These are phyloP conservation scores for Rhyzopertha dominica DNA, from an alignment of 1,140 invertebrate genomes.

Conservation along the genomic window DNA sequence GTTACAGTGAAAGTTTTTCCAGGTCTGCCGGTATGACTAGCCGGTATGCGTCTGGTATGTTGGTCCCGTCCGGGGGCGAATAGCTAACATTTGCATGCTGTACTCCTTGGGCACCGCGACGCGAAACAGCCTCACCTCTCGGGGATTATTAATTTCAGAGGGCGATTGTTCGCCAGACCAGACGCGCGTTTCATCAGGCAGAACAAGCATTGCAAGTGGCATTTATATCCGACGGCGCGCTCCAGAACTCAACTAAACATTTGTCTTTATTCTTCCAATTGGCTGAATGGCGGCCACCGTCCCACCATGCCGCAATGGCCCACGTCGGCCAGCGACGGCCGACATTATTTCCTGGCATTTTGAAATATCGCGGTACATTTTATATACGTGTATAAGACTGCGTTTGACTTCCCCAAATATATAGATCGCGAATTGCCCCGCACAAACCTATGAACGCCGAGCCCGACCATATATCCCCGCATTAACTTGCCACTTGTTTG, in stretches of 20 bases:
- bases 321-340: slow-evolving; percentile 13
- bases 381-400: slow-evolving; percentile 24
- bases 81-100: no score
- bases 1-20: no score
- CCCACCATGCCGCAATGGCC: slow-evolving; percentile 23
- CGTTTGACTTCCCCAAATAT: slow-evolving; percentile 6
- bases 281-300: slow-evolving; percentile 37
- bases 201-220: slow-evolving; percentile 44
- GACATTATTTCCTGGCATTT: slow-evolving; percentile 24
- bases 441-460: no score
- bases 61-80: no score
- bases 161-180: slow-evolving; percentile 36
- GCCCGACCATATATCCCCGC: no score
- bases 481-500: no score
- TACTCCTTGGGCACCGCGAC: no score
- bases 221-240: slow-evolving; percentile 44
- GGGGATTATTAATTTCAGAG: slow-evolving; percentile 25
- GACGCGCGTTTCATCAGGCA: slow-evolving; percentile 41
- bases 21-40: no score
- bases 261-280: slow-evolving; percentile 48
- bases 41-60: no score
- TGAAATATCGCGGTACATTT: slow-evolving; percentile 21
- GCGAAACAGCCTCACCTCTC: no score
- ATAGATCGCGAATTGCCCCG: no score
- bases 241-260: slow-evolving; percentile 43